Evolutionary conservation across 2,888 invertebrate species (phyloP), one percentile per base, ranked within the genome.

Genomic region (Aquatica leii): DNA sequence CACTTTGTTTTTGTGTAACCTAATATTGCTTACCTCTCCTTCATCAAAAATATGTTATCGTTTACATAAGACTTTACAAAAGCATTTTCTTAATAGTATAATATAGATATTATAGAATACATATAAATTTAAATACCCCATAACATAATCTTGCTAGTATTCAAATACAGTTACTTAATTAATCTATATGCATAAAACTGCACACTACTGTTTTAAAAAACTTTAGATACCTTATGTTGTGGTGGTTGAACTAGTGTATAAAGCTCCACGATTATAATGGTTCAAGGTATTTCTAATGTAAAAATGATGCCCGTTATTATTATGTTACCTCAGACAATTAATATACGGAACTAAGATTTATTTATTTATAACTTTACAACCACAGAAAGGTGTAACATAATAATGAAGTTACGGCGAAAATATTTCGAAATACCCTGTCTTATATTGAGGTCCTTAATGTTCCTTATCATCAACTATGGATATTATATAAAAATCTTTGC

Each of bases 41-140:
- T 14, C n/a, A 41, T 51, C 20, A 37, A 53, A 35, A 51, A 57
- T 62, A 57, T 37, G 56, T 51, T 35, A 18, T 18, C 37, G 12
- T 58, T 49, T 52, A 48, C 11, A 56, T 59, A 59, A 54, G 56
- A 65, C 65, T 65, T 60, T 59, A 60, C 60, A 65, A 65, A 53
- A 12, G 20, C 21, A 59, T 59, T 59, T 64, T 59, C 63, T 59
- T 59, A 64, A 50, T 59, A 41, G 37, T 59, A 59, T 52, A 56
- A 60, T 65, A 60, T 60, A 56, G 52, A 51, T 59, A 56, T 63
- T 37, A 54, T 65, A 61, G 64, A 61, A 58, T 64, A 65, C 60
- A 67, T 67, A 67, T 64, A 65, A 62, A 61, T 67, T 65, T 64
- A 65, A 65, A 61, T 67, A 67, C 61, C 64, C 64, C 67, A 64